These are phyloP conservation scores for Leptonema lineaticorne DNA, from an alignment of 1,140 invertebrate species.

Conservation along the genomic window DNA sequence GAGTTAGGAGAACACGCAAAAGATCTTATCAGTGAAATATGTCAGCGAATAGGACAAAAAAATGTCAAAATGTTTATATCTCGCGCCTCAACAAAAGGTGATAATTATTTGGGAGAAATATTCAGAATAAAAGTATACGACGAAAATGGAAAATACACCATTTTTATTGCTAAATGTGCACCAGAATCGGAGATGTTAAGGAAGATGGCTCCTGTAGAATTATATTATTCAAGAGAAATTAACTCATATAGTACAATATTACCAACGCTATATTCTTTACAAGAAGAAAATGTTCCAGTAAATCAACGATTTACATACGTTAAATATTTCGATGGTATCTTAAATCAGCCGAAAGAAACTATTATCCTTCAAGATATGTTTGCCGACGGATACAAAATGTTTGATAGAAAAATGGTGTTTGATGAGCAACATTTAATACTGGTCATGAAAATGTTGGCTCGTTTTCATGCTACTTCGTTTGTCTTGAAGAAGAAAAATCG, in stretches of 20 bases:
- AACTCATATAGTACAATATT: constrained; percentile 11
- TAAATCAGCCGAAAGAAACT: constrained; percentile 46
- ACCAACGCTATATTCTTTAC: neutral
- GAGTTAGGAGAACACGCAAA: too few relatives aligned
- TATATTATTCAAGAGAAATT: constrained; percentile 10
- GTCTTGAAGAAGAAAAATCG: constrained; percentile 51
- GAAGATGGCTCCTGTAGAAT: neutral
- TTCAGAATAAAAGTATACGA: neutral
- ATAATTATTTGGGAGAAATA: constrained; percentile 10
- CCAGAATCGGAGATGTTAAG: neutral
- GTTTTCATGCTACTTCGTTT: constrained; percentile 57
- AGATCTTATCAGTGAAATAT: too few relatives aligned
- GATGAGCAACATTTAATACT: constrained; percentile 50
- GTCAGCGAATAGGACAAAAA: too few relatives aligned
- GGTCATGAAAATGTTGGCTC: constrained; percentile 54
- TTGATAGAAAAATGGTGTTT: constrained; percentile 54
- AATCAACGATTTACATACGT: constrained; percentile 30
- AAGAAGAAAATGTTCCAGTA: constrained; percentile 10
- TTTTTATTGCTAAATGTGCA: neutral
- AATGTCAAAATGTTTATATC: neutral
- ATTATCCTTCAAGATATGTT: constrained; percentile 58
- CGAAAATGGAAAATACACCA: neutral
- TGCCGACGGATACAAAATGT: constrained; percentile 55
- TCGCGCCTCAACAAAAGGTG: neutral
- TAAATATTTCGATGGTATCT: constrained; percentile 37